These are phyloP conservation scores for Ochotona curzoniae DNA, from an alignment of 2,113 vertebrate genomes.

Conservation along the genomic window DNA sequence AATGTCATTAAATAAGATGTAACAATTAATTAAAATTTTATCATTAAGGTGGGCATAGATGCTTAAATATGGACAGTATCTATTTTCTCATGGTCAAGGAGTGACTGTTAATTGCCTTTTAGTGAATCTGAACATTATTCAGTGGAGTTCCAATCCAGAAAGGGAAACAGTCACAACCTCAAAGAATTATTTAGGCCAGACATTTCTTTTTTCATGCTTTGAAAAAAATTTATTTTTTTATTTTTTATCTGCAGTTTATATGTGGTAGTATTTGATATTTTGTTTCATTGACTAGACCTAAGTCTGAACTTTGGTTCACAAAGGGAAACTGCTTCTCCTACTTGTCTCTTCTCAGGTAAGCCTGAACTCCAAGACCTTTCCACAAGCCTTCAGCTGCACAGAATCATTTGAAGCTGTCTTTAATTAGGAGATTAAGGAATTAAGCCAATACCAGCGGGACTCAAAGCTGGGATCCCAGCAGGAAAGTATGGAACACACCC, in stretches of 20 bases:
- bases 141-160: neutral
- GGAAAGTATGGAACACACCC: constrained; percentile 9
- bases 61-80: neutral
- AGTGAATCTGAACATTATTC: neutral
- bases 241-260: neutral
- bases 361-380: neutral
- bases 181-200: neutral
- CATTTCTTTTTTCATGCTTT: neutral
- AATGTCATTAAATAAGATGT: constrained; percentile 20
- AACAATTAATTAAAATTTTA: constrained; percentile 36
- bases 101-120: neutral
- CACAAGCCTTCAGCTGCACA: constrained; percentile 10
- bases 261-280: neutral
- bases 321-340: constrained; percentile 38
- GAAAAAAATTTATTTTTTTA: constrained; percentile 31
- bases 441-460: constrained; percentile 50
- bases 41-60: neutral
- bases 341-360: constrained; percentile 19
- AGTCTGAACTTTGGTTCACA: constrained; percentile 36
- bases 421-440: constrained; percentile 73
- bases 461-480: constrained; percentile 62
- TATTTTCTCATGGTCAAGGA: constrained; percentile 22
- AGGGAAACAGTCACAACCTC: neutral
- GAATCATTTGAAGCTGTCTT: constrained; percentile 69
- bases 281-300: constrained; percentile 27